A percentile compares a stretch with the other conserved stretches of the same genome.
Conservation (phyloP, 2,113 vertebrate species). For the Lycocorax pyrrhopterus region DNA sequence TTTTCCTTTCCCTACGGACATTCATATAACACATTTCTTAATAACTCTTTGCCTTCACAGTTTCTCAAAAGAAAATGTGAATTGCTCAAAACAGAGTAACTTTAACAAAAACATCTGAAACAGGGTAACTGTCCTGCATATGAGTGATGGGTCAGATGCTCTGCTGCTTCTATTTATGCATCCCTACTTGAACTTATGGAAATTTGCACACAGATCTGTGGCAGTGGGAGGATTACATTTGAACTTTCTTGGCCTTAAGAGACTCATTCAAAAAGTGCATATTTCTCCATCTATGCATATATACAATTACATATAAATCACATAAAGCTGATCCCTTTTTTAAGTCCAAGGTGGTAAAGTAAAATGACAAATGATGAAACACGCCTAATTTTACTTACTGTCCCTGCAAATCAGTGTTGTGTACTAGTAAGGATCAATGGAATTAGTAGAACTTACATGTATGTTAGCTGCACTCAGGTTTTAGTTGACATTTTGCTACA, state of each 20-base stretch:
- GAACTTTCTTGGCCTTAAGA: background rate
- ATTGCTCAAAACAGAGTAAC: background rate
- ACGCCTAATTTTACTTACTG: background rate
- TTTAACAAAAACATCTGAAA: background rate
- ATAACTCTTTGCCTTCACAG: background rate
- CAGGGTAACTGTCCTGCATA: background rate
- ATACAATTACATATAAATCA: background rate
- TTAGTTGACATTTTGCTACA: background rate
- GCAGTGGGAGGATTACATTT: background rate
- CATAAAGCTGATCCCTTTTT: background rate
- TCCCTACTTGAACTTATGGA: background rate
- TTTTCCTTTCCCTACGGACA: background rate
- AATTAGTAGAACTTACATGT: background rate
- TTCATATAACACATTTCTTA: background rate
- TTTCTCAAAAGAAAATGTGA: background rate
- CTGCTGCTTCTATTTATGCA: background rate
- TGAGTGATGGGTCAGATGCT: background rate
- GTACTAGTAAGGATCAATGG: background rate
- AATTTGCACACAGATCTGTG: background rate
- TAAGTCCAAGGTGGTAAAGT: background rate
- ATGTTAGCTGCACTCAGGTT: background rate
- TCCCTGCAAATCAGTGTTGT: background rate
- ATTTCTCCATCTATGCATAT: background rate
- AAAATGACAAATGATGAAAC: background rate
- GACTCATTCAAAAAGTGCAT: background rate